Conservation (phyloP, 2,113 vertebrate genomes). For the Antechinus flavipes region DNA sequence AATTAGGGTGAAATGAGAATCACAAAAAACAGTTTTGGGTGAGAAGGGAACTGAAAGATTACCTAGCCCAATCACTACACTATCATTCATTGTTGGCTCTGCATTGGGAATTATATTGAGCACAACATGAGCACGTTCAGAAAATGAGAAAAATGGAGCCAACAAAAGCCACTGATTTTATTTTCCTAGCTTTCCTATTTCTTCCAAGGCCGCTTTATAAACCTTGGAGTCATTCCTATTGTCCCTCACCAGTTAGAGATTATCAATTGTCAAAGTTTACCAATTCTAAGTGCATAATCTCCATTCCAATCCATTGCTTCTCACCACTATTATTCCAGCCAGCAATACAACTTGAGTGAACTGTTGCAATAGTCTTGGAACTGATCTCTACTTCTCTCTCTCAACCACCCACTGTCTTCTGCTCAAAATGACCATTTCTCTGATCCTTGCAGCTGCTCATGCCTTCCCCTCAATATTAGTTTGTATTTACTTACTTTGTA, state of each 20-base stretch:
- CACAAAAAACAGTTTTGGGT: not conserved
- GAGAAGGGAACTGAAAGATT: not conserved
- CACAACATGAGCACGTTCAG: conserved; percentile 59
- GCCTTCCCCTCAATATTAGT: not conserved
- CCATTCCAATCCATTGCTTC: not conserved
- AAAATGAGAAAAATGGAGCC: conserved; percentile 71
- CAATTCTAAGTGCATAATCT: not conserved
- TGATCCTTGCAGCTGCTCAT: not conserved
- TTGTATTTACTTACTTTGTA: not conserved
- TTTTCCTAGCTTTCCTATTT: conserved; percentile 67
- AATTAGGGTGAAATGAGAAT: not conserved
- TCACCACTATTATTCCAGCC: not conserved
- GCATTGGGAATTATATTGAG: conserved; percentile 35
- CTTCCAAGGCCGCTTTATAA: conserved; percentile 49
- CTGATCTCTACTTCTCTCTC: not conserved
- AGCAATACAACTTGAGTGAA: not conserved
- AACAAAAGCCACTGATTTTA: conserved; percentile 74
- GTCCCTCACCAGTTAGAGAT: not conserved
- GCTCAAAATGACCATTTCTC: not conserved
- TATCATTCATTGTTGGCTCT: conserved; percentile 52
- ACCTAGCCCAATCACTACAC: not conserved
- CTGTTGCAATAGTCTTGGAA: not conserved
- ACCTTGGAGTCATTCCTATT: not conserved
- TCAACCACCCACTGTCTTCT: not conserved
- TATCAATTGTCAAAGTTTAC: not conserved